A percentile compares a stretch with the other conserved stretches of the same genome.
phyloP scores from a whole-genome alignment of 1,140 invertebrate genomes.

The Drosophila pectinifera region DNA sequence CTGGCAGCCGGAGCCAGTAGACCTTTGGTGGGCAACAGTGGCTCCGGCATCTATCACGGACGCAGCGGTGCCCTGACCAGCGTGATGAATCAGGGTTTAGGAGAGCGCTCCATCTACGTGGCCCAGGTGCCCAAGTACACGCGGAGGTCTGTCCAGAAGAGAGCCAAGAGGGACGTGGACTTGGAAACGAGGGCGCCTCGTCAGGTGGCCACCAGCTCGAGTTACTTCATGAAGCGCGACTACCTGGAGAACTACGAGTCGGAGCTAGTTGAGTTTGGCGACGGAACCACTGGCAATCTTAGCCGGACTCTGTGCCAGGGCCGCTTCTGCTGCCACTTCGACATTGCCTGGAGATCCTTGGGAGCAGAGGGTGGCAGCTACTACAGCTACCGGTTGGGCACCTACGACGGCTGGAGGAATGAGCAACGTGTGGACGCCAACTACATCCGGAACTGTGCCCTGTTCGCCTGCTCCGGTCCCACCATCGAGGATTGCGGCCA shows the following conservation, averaged over 20 bases:
- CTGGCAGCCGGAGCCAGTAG: constrained; percentile 85
- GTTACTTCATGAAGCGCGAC: constrained; percentile 63
- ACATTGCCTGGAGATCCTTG: constrained; percentile 46
- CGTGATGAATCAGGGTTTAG: constrained; percentile 46
- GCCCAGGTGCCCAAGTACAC: constrained; percentile 60
- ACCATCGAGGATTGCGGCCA: constrained; percentile 59
- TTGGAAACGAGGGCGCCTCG: not conserved
- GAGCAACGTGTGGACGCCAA: constrained; percentile 55
- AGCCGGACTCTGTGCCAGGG: constrained; percentile 41
- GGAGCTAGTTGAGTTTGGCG: constrained; percentile 11
- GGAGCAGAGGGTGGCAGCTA: not conserved
- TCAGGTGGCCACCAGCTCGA: constrained; percentile 1
- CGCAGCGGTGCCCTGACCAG: constrained; percentile 48
- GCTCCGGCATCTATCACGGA: constrained; percentile 85
- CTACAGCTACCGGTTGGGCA: constrained; percentile 62
- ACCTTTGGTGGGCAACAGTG: constrained; percentile 74
- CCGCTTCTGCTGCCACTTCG: constrained; percentile 68
- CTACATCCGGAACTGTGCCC: constrained; percentile 63
- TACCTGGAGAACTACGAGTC: constrained; percentile 53
- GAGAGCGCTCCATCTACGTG: constrained; percentile 56
- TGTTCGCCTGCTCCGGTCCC: constrained; percentile 64
- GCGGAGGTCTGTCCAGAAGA: not conserved
- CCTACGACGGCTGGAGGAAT: constrained; percentile 68
- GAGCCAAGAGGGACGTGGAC: not conserved
- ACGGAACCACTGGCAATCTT: not conserved